Evolutionary conservation across 2,797 vertebrate species (phyloP), one percentile per base, ranked within the genome.

Genomic region (Astyanax mexicanus): DNA sequence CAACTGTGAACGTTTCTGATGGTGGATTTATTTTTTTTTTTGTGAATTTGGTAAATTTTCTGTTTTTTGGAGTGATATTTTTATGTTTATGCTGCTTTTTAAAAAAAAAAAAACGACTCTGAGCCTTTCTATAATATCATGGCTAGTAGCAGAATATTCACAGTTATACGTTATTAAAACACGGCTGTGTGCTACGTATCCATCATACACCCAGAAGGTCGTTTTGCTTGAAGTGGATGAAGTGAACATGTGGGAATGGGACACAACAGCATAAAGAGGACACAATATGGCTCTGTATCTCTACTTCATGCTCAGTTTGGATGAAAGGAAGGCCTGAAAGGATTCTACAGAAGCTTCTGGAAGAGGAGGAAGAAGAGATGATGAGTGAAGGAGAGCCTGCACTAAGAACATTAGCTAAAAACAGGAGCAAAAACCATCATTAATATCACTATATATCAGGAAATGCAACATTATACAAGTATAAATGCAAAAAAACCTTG

Each of bases 41-140:
- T 25, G 68, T 80, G 70, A 75, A 8, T 52, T 60, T 61, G 58
- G 37, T n/a, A 80, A 64, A 62, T 54, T 61, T 25, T 66, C 21
- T 79, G 51, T 68, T 83, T n/a, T 49, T 72, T 23, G 21, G 68
- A 74, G 68, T 80, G 60, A 66, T 71, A 70, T 84, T 78, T 83
- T n/a, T n/a, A n/a, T n/a, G n/a, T n/a, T n/a, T 81, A 78, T 92
- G 90, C 90, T 93, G 91, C 91, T 91, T 93, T 91, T 78, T 85
- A 88, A 80, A 84, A 88, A 86, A 84, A 92, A 84, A 86, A 86
- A 87, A 84, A 88, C 83, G 87, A 89, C 85, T 79, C 75, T 90
- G 89, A 92, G 90, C 87, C 89, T 91, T 84, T 77, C 81, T 87
- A 89, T 92, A 91, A 89, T 92, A 88, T 85, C 81, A 87, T 87